Evolutionary conservation across 2,113 vertebrate species (phyloP).

Genomic region (Dinomys branickii): DNA sequence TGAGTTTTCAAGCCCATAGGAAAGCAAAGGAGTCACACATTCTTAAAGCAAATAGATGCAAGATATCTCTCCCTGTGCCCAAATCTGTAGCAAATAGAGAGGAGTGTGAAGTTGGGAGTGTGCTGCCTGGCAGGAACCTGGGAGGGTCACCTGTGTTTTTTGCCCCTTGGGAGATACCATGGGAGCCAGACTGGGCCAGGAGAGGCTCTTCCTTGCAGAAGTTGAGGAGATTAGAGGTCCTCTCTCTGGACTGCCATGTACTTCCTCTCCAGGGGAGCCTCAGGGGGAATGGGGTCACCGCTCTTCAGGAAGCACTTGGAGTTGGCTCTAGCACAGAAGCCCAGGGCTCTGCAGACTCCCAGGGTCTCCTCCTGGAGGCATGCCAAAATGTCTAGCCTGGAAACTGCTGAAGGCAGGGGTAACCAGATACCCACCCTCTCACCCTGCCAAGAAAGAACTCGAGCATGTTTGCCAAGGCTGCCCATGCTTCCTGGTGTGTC

Average conservation of each 20-base stretch:
- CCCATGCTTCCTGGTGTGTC: conserved; percentile 58
- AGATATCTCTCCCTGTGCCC: not conserved
- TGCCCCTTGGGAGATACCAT: not conserved
- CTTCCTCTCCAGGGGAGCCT: not conserved
- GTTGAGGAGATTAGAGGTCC: not conserved
- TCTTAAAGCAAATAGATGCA: conserved; percentile 1
- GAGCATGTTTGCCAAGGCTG: conserved; percentile 33
- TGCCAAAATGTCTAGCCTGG: conserved; percentile 18
- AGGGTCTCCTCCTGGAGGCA: not conserved
- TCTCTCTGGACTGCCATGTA: not conserved
- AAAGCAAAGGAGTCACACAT: not conserved
- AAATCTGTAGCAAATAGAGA: not conserved
- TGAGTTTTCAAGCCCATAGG: not conserved
- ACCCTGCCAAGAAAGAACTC: conserved; percentile 28
- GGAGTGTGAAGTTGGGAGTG: accelerated
- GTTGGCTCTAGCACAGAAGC: not conserved
- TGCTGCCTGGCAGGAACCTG: not conserved
- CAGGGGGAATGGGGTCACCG: accelerated
- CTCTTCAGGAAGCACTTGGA: not conserved
- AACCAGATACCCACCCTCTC: conserved; percentile 23
- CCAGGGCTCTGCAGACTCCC: not conserved
- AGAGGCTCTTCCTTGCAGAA: not conserved
- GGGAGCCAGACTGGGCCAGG: not conserved
- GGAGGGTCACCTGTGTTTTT: not conserved
- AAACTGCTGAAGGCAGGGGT: not conserved